Evolutionary conservation across 2,113 vertebrate species (phyloP), one percentile per base, ranked within the genome.

Genomic region (Pogonocichla stellata): DNA sequence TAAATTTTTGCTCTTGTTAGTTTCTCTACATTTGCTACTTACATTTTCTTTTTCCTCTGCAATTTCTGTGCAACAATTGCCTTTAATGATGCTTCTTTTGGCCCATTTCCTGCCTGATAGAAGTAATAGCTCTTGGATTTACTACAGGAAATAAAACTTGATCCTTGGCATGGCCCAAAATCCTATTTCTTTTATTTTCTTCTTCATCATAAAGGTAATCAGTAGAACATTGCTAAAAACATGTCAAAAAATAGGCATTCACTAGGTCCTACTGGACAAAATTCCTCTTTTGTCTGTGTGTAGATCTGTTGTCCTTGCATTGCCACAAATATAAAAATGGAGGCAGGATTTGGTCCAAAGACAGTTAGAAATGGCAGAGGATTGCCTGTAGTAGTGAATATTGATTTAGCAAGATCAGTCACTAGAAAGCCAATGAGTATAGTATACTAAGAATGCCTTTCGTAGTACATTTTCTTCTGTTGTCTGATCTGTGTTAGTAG

Each of bases 361-460:
- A 61, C 48, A 80, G n/a, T 33, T 81, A 81, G 66, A 94, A 77
- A 93, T 65, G 33, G 58, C 54, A 91, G 88, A 88, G 54, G 54
- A 90, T 61, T 95, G 66, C 74, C 74, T 75, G 38, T 25, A 94
- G 84, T 87, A 89, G 57, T 38, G 45, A 87, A 31, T 89, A 95
- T 94, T 91, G 91, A 94, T 95, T 93, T 85, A 93, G 48, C 33
- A 62, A 93, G 62, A 77, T 94, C 91, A 92, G 66, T 85, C 91
- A 79, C 65, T 69, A 77, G 70, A 92, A 95, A 91, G 23, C 38
- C 70, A 80, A 70, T 50, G 47, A 87, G 51, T n/a, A 61, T 73
- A 80, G 38, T 80, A 51, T 58, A 56, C 62, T 85, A 81, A 73
- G 54, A 90, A 93, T 45, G 8, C 4, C 14, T 87, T 90, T 95